Base-by-base conservation (phyloP, 2,113 vertebrate species). In the Bufo bufo region DNA sequence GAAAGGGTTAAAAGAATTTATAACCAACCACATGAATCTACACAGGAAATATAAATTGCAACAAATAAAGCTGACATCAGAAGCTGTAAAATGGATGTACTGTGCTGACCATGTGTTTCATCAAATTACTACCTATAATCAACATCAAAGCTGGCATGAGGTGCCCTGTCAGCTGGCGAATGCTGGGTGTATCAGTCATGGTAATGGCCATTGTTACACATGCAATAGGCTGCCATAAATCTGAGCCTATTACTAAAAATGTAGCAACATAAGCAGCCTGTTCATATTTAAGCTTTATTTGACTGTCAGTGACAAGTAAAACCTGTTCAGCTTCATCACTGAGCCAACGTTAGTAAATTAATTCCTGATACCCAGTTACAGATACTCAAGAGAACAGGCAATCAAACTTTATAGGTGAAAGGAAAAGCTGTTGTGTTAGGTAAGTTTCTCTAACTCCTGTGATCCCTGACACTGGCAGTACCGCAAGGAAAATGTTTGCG, bases 171-270 rank as follows among this genome's bases (percentile, higher is more conserved):
- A 82, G 59, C 33, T 65, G 80, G 47, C 49, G 58, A 47, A 65
- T 65, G 59, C 17, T 65, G 17, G 19, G 80, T 63, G 65, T 82
- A 82, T 82, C 16, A 65, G 16, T 61, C 80, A 65, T 82, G 43
- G 17, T 65, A 65, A 82, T 82, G 43, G 9, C 19, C 59, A 82
- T 65, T 82, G 80, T 65, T 63, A 63, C 19, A 82, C 59, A 82
- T 20, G 43, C 11, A 61, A 20, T 8, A 20, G 59, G 6, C 19
- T 63, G 58, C 50, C 43, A 12, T 82, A 82, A 82, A 82, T 82
- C 45, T n/a, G 11, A n/a, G 80, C 58, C 33, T 80, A 9, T 50
- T 63, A 63, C 80, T 43, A 50, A 82, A 19, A 82, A 59, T 47
- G 33, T 59, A 65, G 10, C 17, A 63, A 82, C 59, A 82, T 50